These are phyloP conservation scores for Erithacus rubecula DNA, from an alignment of 2,797 vertebrate genomes.

Conservation along the genomic window DNA sequence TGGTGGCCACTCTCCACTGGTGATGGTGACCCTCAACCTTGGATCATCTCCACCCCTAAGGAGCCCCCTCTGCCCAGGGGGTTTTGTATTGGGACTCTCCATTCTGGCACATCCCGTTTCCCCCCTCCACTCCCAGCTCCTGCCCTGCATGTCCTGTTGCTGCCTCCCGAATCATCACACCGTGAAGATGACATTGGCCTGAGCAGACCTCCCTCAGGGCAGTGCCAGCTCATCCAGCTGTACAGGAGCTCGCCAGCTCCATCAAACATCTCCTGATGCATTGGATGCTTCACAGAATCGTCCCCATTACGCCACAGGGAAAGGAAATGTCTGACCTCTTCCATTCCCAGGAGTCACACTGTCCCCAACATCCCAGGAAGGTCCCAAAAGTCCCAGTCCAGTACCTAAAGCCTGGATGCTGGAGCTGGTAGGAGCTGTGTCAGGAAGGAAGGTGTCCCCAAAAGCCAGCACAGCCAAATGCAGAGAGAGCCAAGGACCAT, in stretches of 20 bases:
- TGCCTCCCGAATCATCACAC: accelerated
- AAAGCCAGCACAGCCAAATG: neutral
- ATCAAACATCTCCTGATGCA: neutral
- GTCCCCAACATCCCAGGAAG: neutral
- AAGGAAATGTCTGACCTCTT: neutral
- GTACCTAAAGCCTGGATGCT: neutral
- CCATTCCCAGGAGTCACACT: neutral
- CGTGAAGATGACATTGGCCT: neutral
- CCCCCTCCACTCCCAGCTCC: neutral
- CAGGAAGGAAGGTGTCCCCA: neutral
- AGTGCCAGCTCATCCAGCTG: neutral
- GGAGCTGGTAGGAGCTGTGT: neutral
- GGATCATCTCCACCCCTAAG: neutral
- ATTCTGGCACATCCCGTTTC: accelerated
- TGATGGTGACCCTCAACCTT: neutral
- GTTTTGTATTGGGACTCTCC: neutral
- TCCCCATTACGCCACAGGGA: neutral
- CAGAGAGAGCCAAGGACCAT: neutral
- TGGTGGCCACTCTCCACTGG: neutral
- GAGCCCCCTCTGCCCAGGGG: neutral
- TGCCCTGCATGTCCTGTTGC: neutral
- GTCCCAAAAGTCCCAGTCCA: neutral
- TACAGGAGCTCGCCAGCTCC: neutral
- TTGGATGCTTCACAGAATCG: neutral
- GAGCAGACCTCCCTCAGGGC: neutral